Percentiles rank a stretch among this genome's conserved stretches.
Conservation (phyloP, 2,888 invertebrate species). For the Nysson spinosus region DNA sequence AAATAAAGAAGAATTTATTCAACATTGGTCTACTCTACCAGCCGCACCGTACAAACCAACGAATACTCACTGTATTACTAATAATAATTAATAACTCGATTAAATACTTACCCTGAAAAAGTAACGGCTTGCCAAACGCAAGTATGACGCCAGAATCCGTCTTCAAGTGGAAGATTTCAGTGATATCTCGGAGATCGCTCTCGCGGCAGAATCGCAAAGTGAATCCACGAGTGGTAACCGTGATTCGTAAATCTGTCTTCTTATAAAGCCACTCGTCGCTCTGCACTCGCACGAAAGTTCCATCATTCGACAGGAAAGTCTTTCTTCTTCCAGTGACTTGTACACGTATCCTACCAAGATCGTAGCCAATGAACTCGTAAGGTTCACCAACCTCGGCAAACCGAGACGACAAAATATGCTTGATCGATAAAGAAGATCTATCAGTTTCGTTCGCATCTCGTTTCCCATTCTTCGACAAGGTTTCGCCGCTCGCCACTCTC, state of each 20-base stretch:
- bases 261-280: constrained; percentile 64
- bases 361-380: constrained; percentile 67
- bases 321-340: constrained; percentile 58
- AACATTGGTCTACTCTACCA: no score
- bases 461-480: no score
- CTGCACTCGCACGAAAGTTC: constrained; percentile 59
- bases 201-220: constrained; percentile 54
- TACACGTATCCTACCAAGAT: constrained; percentile 63
- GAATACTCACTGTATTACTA: no score
- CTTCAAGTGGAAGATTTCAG: constrained; percentile 65
- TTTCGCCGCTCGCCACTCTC: no score
- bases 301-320: constrained; percentile 62
- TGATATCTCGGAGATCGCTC: constrained; percentile 18
- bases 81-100: no score
- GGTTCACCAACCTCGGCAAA: constrained; percentile 38
- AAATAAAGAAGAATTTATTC: no score
- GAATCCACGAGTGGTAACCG: constrained; percentile 48
- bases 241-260: constrained; percentile 50
- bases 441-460: constrained; percentile 29
- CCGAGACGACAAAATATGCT: constrained; percentile 27
- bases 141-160: constrained; percentile 61
- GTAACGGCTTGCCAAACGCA: constrained; percentile 58
- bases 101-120: no score
- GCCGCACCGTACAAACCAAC: no score
- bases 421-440: constrained; percentile 32